These are phyloP conservation scores for Drosophila pseudoobscura DNA, from an alignment of 1,140 invertebrate genomes.

Conservation along the genomic window DNA sequence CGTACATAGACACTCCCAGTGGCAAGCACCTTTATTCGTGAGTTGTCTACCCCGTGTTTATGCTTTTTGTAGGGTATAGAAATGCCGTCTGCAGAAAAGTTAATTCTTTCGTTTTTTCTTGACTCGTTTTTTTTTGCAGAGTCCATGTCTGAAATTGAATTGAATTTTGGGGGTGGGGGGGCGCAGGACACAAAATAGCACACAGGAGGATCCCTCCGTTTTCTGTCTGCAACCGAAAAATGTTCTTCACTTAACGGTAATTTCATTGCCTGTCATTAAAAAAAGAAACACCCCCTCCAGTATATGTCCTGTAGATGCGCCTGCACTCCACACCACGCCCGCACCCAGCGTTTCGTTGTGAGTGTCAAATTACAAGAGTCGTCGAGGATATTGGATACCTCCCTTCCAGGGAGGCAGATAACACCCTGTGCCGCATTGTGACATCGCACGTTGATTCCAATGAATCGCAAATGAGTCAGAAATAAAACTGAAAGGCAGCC, in stretches of 20 bases:
- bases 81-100: slow-evolving; percentile 58
- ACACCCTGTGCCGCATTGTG: slow-evolving; percentile 12
- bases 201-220: neutral
- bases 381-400: slow-evolving; percentile 48
- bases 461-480: slow-evolving; percentile 64
- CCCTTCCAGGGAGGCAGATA: neutral
- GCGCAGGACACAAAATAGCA: slow-evolving; percentile 7
- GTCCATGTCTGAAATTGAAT: slow-evolving; percentile 59
- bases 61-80: slow-evolving; percentile 13
- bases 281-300: slow-evolving; percentile 9
- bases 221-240: slow-evolving; percentile 1
- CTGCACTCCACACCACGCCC: too few relatives aligned
- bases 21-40: too few relatives aligned
- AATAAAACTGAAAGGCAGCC: neutral
- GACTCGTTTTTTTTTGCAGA: slow-evolving; percentile 17
- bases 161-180: slow-evolving; percentile 56
- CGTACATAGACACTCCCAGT: too few relatives aligned
- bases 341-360: neutral
- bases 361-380: slow-evolving; percentile 46
- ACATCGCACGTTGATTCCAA: slow-evolving; percentile 28
- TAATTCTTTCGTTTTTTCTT: slow-evolving; percentile 31
- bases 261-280: slow-evolving; percentile 73
- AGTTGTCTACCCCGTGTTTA: too few relatives aligned
- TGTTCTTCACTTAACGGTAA: slow-evolving; percentile 56
- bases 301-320: neutral